A percentile compares a stretch with the other conserved stretches of the same genome.
Conservation (phyloP, 2,888 invertebrate genomes). For the Busseola fusca region DNA sequence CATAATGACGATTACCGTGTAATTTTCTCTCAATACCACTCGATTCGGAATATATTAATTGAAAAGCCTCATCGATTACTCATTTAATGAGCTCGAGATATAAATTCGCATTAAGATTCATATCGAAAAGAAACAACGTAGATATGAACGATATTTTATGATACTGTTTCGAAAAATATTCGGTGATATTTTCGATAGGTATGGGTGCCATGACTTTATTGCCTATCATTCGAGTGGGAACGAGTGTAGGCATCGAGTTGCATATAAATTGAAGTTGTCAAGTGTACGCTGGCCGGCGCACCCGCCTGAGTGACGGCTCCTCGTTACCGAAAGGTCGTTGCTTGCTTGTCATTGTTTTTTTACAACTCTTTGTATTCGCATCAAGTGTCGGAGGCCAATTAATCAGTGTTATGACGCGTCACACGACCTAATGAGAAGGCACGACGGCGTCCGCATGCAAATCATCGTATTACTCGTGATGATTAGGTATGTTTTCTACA, state of each 20-base stretch:
- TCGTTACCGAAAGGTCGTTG: constrained; percentile 86
- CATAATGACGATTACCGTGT: constrained; percentile 64
- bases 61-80: constrained; percentile 64
- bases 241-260: constrained; percentile 73
- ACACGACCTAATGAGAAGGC: constrained; percentile 80
- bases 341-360: constrained; percentile 75
- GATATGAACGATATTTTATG: constrained; percentile 42
- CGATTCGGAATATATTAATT: constrained; percentile 68
- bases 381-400: constrained; percentile 80
- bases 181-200: constrained; percentile 59
- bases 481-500: constrained; percentile 45
- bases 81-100: constrained; percentile 66
- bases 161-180: constrained; percentile 52
- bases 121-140: constrained; percentile 42
- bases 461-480: constrained; percentile 62
- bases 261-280: constrained; percentile 84
- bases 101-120: constrained; percentile 56
- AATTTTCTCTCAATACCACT: constrained; percentile 68
- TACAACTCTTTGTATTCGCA: constrained; percentile 70
- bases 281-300: constrained; percentile 63
- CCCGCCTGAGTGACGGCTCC: constrained; percentile 79
- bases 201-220: constrained; percentile 68
- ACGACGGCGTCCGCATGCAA: constrained; percentile 67
- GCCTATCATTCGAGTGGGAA: constrained; percentile 68
- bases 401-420: constrained; percentile 86